Evolutionary conservation across 2,888 invertebrate species (phyloP).

Genomic region (Helicoverpa assulta): DNA sequence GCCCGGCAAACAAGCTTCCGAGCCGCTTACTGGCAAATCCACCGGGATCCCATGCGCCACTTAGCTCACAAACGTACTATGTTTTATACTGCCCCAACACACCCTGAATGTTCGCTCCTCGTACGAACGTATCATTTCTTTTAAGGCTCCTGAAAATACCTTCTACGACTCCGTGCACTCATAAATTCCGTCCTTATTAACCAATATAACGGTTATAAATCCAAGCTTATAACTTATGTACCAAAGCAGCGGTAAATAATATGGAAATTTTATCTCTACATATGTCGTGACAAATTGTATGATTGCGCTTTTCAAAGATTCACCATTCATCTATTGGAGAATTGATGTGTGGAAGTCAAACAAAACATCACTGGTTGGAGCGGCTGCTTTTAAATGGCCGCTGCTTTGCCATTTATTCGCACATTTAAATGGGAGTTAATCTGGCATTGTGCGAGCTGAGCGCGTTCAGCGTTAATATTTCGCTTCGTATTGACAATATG

Average conservation of each 20-base stretch:
- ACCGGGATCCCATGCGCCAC: conserved; percentile 85
- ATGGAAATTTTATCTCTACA: conserved; percentile 58
- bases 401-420: conserved; percentile 79
- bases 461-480: conserved; percentile 83
- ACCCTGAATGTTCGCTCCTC: conserved; percentile 50
- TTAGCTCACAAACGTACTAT: conserved; percentile 81
- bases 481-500: conserved; percentile 86
- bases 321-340: conserved; percentile 60
- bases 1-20: conserved; percentile 89
- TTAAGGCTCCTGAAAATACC: conserved; percentile 34
- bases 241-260: conserved; percentile 44
- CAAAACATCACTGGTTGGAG: conserved; percentile 70
- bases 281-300: conserved; percentile 71
- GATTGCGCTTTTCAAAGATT: conserved; percentile 66
- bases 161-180: conserved; percentile 25
- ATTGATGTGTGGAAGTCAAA: conserved; percentile 65
- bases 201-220: conserved; percentile 45
- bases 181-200: conserved; percentile 32
- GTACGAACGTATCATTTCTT: conserved; percentile 46
- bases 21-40: conserved; percentile 89
- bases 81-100: conserved; percentile 70
- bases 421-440: conserved; percentile 87
- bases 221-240: conserved; percentile 28
- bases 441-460: conserved; percentile 79
- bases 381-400: conserved; percentile 66